Percentiles rank a stretch among this genome's conserved stretches.
phyloP scores from a whole-genome alignment of 2,113 vertebrate species.

The Gymnorhina tibicen region DNA sequence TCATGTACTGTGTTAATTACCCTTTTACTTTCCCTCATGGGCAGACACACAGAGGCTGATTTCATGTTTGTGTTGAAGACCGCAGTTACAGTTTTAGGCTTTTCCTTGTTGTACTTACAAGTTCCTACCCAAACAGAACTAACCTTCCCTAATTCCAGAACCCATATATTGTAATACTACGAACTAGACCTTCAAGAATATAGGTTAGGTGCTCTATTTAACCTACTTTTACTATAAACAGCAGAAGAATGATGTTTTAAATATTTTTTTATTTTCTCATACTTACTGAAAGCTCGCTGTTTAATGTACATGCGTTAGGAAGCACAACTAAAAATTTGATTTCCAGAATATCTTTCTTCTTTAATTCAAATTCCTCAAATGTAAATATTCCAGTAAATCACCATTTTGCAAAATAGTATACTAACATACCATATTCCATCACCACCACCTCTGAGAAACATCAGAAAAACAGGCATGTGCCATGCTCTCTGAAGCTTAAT shows the following conservation, averaged over 20 bases:
- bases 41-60: neutral
- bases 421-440: neutral
- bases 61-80: neutral
- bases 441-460: neutral
- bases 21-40: slow-evolving; percentile 33
- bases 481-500: neutral
- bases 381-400: neutral
- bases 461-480: neutral
- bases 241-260: neutral
- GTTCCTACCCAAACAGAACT: neutral
- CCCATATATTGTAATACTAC: neutral
- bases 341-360: neutral
- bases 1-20: slow-evolving; percentile 12
- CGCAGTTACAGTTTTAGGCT: neutral
- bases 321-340: neutral
- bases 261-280: neutral
- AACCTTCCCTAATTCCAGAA: neutral
- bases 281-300: neutral
- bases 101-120: neutral
- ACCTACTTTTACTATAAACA: neutral
- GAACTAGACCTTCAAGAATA: neutral
- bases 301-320: neutral
- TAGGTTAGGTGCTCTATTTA: neutral
- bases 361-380: neutral
- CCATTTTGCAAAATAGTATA: neutral